A percentile compares a stretch with the other conserved stretches of the same genome.
Evolutionary conservation across 2,113 vertebrate genomes (phyloP).

Genomic region (Hepsetus odoe): DNA sequence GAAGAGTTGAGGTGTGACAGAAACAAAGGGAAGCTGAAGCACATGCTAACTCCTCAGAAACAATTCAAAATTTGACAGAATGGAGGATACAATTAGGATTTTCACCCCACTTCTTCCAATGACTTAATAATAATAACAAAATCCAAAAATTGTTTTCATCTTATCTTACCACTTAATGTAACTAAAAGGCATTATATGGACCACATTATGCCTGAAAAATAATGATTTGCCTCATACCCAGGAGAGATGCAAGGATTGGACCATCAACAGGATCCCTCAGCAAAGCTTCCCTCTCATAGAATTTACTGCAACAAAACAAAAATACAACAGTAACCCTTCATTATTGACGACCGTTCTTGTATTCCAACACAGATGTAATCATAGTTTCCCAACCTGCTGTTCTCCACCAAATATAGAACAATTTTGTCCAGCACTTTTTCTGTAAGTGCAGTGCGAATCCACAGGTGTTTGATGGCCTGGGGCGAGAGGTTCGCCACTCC

Average conservation of each 20-base stretch:
- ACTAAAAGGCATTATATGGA: not conserved
- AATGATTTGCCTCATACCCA: conserved; percentile 77
- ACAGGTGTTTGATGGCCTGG: conserved; percentile 90
- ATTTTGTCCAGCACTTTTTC: conserved; percentile 97
- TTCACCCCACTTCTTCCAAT: too few species aligned
- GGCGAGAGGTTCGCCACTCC: conserved; percentile 86
- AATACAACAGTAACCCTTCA: not conserved
- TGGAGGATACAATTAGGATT: too few species aligned
- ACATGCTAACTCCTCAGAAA: not conserved
- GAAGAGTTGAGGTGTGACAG: conserved; percentile 2
- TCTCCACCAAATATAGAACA: conserved; percentile 91
- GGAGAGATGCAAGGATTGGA: conserved; percentile 91
- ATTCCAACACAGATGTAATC: not conserved
- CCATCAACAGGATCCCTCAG: conserved; percentile 95
- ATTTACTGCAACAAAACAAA: conserved; percentile 78
- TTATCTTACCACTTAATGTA: not conserved
- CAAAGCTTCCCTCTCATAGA: conserved; percentile 95
- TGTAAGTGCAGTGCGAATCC: conserved; percentile 95
- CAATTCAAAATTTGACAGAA: too few species aligned
- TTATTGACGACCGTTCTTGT: not conserved
- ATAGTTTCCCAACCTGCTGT: conserved; percentile 83
- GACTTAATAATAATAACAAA: too few species aligned
- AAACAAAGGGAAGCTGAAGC: not conserved
- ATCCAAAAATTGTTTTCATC: too few species aligned
- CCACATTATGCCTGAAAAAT: not conserved